Evolutionary conservation across 2,888 invertebrate genomes (phyloP).

Genomic region (Trypoxylon attenuatum): DNA sequence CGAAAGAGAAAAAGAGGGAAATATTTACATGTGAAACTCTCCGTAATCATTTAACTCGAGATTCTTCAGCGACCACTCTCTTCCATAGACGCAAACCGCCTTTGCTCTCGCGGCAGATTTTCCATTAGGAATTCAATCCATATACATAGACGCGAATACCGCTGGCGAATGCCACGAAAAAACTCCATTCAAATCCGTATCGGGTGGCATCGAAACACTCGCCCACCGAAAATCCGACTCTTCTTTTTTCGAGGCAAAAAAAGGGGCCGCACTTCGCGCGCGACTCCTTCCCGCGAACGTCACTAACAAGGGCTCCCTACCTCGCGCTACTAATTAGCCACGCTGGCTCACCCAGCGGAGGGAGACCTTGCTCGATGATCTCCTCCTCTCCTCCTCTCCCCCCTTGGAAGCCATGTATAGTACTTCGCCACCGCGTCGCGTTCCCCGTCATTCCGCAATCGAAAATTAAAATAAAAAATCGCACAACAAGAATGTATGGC

Average conservation of each 20-base stretch:
- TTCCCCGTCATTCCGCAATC: no score
- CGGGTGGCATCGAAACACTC: no score
- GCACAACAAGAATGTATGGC: conserved; percentile 23
- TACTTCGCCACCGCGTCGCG: not conserved
- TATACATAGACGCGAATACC: not conserved
- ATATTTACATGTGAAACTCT: conserved; percentile 11
- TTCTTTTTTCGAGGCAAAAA: not conserved
- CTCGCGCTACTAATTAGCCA: not conserved
- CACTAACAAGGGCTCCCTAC: not conserved
- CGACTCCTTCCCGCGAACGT: not conserved
- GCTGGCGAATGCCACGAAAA: not conserved
- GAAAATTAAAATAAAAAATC: conserved; percentile 17
- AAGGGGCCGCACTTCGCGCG: not conserved
- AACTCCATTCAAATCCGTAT: no score
- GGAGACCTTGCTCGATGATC: not conserved
- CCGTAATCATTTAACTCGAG: conserved; percentile 40
- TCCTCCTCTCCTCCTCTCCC: not conserved
- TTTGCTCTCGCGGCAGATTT: conserved; percentile 20
- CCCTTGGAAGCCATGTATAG: not conserved
- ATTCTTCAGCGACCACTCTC: conserved; percentile 12
- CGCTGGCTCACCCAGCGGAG: not conserved
- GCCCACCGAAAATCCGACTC: no score
- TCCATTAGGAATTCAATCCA: not conserved
- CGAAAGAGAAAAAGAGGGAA: conserved; percentile 15
- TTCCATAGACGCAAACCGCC: conserved; percentile 20